Evolutionary conservation across 2,888 invertebrate species (phyloP), one percentile per base, ranked within the genome.

Genomic region (Synanthedon andrenaeformis): DNA sequence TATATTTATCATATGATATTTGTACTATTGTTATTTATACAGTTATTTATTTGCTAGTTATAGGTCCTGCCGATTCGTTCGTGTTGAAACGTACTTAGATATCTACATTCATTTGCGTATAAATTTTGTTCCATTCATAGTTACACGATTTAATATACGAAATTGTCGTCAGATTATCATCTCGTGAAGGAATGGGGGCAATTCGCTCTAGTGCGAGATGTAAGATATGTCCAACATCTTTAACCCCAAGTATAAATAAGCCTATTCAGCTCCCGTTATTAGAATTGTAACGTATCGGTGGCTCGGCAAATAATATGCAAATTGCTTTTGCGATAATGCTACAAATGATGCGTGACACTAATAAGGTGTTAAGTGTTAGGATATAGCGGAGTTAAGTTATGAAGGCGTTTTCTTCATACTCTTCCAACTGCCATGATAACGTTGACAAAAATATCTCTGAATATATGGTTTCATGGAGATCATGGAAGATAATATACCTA

Each of bases 181-280:
- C 45, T 13, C 45, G 45, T 42, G 13, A 42, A 42, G n/a, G 42
- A 45, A 45, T 45, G 10, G 14, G 45, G 14, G 45, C 45, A 45
- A 13, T 45, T 13, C 45, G 11, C 14, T 45, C 45, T 11, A 45
- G 13, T 13, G n/a, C 45, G 45, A 41, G 56, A 51, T 67, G 13
- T 45, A 62, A 66, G 65, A 64, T 64, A 70, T 64, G 58, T 60
- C 55, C 58, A 56, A 60, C 64, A 65, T 57, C 62, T 59, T 64
- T 68, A 74, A 68, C 67, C 62, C 42, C 42, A 42, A 42, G 6
- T 14, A 42, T 52, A 35, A 10, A 35, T 35, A 35, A 42, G 42
- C n/a, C 66, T 71, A 75, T 70, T 68, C 66, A 58, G 65, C 64
- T 69, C 59, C 77, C 76, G 77, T 77, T 79, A 76, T 63, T 45